phyloP scores from a whole-genome alignment of 2,113 vertebrate species.

The Macaca mulatta region DNA sequence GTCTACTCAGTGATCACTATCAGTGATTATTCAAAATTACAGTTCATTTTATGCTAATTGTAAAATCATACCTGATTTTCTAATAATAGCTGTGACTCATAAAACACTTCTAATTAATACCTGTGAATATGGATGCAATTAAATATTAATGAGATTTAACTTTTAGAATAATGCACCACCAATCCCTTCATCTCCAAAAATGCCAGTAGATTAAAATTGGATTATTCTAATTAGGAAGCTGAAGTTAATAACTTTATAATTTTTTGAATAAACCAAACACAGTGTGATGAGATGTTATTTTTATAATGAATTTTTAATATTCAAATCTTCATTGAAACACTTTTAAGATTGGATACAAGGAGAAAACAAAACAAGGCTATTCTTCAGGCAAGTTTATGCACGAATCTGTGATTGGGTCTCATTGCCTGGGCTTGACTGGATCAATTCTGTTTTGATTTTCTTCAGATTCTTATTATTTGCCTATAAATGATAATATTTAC shows the following conservation, averaged over 20 bases:
- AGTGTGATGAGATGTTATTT: not conserved
- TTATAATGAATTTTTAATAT: not conserved
- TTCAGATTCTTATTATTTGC: slow-evolving; percentile 71
- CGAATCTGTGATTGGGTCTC: not conserved
- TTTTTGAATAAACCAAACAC: slow-evolving; percentile 45
- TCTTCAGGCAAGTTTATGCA: not conserved
- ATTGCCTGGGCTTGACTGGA: not conserved
- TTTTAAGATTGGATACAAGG: not conserved
- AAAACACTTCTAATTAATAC: slow-evolving; percentile 80
- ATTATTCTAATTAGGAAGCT: slow-evolving; percentile 74
- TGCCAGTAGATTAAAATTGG: slow-evolving; percentile 78
- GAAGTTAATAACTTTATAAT: slow-evolving; percentile 65
- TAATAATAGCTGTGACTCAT: slow-evolving; percentile 76
- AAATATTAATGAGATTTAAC: slow-evolving; percentile 84
- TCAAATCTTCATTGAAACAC: slow-evolving; percentile 2
- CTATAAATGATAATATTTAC: slow-evolving; percentile 55
- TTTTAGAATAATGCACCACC: slow-evolving; percentile 78
- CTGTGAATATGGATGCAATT: slow-evolving; percentile 77
- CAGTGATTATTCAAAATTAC: slow-evolving; percentile 72
- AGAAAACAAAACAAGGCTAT: not conserved
- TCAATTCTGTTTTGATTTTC: not conserved
- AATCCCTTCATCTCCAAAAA: slow-evolving; percentile 75
- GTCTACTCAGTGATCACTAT: slow-evolving; percentile 73
- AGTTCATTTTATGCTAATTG: slow-evolving; percentile 76
- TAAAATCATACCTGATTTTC: slow-evolving; percentile 75